Conservation (phyloP, 2,797 vertebrate genomes). For the Halcyon leucocephala region DNA sequence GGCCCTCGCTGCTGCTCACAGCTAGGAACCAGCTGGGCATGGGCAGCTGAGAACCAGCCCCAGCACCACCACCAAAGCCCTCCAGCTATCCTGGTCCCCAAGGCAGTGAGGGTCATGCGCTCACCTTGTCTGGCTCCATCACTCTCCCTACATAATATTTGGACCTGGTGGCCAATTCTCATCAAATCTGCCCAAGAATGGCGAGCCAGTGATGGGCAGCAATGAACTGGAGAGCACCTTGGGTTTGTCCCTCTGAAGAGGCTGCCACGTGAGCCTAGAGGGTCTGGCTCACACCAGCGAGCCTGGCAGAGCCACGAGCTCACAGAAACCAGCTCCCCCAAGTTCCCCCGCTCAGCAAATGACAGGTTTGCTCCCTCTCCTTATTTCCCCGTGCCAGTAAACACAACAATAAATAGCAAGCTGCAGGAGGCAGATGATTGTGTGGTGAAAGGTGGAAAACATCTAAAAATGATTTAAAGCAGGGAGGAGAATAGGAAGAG, state of each 20-base stretch:
- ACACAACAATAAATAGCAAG: slow-evolving; percentile 62
- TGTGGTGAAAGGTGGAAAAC: slow-evolving; percentile 59
- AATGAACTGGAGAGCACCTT: background rate
- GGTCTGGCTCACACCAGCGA: background rate
- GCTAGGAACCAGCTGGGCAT: rapidly evolving
- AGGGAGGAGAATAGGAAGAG: slow-evolving; percentile 9
- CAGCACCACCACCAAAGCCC: background rate
- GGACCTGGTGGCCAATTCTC: background rate
- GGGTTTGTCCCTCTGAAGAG: background rate
- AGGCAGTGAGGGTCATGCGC: rapidly evolving
- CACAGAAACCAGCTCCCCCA: background rate
- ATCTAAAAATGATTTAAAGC: slow-evolving; percentile 60
- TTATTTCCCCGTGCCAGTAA: slow-evolving; percentile 8
- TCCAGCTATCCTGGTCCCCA: background rate
- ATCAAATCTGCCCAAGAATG: background rate
- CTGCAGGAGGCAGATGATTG: slow-evolving; percentile 58
- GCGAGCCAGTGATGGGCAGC: background rate
- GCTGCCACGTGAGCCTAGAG: background rate
- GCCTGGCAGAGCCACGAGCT: background rate
- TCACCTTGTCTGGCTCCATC: background rate
- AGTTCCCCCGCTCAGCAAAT: background rate
- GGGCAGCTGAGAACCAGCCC: background rate
- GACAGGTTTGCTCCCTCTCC: slow-evolving; percentile 31
- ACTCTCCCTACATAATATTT: background rate
- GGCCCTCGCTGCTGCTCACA: background rate